Conservation (phyloP, 2,797 vertebrate genomes). For the Enteromius afrohamiltoni region DNA sequence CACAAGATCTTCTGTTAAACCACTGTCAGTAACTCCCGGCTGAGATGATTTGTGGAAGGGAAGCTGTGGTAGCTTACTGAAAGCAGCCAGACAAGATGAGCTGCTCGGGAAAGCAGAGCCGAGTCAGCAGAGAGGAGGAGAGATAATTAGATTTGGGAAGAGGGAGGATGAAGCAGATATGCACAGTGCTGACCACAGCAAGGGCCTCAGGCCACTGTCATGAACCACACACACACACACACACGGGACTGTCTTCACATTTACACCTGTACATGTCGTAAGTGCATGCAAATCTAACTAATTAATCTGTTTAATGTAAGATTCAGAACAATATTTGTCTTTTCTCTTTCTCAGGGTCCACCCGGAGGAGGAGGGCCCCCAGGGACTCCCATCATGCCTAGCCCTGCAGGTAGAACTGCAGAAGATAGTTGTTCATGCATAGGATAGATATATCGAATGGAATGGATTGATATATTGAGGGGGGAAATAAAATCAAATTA, state of each 20-base stretch:
- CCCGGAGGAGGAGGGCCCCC: conserved; percentile 95
- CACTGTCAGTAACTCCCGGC: conserved; percentile 20
- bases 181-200: conserved; percentile 54
- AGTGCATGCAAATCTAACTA: background rate
- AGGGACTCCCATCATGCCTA: conserved; percentile 98
- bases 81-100: conserved; percentile 34
- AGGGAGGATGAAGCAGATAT: conserved; percentile 49
- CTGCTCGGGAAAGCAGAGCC: conserved; percentile 27
- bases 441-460: background rate
- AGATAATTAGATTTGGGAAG: conserved; percentile 50
- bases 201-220: conserved; percentile 19
- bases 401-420: conserved; percentile 88
- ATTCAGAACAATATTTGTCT: conserved; percentile 8
- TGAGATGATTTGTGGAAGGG: conserved; percentile 45
- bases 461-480: background rate
- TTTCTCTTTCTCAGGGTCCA: conserved; percentile 82
- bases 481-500: background rate
- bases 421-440: background rate
- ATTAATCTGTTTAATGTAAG: background rate
- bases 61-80: conserved; percentile 26
- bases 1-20: conserved; percentile 22
- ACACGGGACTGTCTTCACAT: conserved; percentile 9
- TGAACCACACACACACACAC: conserved; percentile 27
- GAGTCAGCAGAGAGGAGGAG: conserved; percentile 45
- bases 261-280: background rate